Base-by-base conservation (phyloP, 2,113 vertebrate genomes). In the Murina feae region DNA sequence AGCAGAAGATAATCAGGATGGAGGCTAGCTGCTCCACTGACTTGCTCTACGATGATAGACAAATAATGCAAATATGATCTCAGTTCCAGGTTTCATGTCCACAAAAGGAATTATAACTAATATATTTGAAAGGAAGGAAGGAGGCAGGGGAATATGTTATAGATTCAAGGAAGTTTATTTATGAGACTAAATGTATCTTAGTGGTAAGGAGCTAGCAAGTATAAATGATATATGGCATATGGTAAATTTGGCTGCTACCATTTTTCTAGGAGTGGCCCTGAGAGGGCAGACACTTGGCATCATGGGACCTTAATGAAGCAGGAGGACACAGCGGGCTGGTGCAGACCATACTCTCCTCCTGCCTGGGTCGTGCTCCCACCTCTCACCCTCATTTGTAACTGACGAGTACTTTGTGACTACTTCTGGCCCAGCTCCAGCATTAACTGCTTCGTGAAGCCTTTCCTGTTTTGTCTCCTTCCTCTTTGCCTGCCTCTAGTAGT, bases 381-480 rank as follows among this genome's bases (percentile, higher is more conserved):
- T 30, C 1, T 17, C 7, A 35, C 30, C 12, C 39, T 90, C 71
- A 51, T 2, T 86, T 32, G 21, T 9, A 55, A 32, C 28, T 58
- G 23, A 23, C 37, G 11, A 42, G 20, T 28, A 5, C 16, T 68
- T 2, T 4, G 10, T 13, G 6, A 1, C 35, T 0, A 2, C 4
- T 42, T 87, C 12, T 53, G 39, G 21, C 25, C 28, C 42, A 53
- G 9, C 49, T 80, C 9, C 74, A 23, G 18, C 6, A 11, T n/a
- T 6, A 32, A 28, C 63, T 58, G 35, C 25, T 49, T 42, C 17
- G 2, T 9, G 16, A 69, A 44, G 13, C 9, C 39, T 86, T 65
- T 37, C n/a, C n/a, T 42, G 20, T 30, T 65, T 9, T 7, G 9
- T 1, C 18, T 66, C 13, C 35, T n/a, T 74, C 12, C 20, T 58